Evolutionary conservation across 2,888 invertebrate genomes (phyloP).

Genomic region (Anoplius nigerrimus): DNA sequence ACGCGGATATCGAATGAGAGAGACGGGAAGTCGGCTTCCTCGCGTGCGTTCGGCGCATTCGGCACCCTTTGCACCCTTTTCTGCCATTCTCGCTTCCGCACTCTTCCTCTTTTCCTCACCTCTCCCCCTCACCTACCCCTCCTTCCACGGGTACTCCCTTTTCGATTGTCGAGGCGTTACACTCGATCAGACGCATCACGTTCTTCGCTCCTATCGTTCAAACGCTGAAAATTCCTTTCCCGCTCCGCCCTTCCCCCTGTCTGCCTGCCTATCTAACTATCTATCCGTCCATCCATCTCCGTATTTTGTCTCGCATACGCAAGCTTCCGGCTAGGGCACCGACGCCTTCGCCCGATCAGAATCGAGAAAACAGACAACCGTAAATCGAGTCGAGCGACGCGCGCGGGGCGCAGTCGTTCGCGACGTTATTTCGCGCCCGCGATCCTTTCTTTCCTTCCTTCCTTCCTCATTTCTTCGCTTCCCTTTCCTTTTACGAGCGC

Average conservation of each 20-base stretch:
- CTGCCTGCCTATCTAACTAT: neutral
- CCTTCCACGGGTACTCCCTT: neutral
- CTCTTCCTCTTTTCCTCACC: conserved; percentile 10
- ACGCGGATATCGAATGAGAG: conserved; percentile 54
- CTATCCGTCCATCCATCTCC: too few species aligned
- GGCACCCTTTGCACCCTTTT: conserved; percentile 11
- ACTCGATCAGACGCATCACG: conserved; percentile 42
- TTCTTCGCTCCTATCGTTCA: conserved; percentile 13
- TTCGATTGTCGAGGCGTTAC: conserved; percentile 24
- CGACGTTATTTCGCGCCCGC: too few species aligned
- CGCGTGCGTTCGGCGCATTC: conserved; percentile 30
- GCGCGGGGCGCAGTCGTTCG: too few species aligned
- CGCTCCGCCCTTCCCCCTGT: neutral
- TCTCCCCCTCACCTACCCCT: too few species aligned
- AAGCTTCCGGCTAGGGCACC: too few species aligned
- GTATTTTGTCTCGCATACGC: too few species aligned
- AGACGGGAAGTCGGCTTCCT: conserved; percentile 33
- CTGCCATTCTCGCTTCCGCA: conserved; percentile 11
- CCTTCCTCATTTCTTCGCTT: too few species aligned
- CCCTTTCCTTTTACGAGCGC: too few species aligned
- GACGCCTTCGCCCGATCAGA: too few species aligned
- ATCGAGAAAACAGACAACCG: too few species aligned
- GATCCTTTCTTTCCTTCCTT: too few species aligned
- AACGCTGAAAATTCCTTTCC: conserved; percentile 4
- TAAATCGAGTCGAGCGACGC: too few species aligned